Conservation (phyloP, 2,888 invertebrate species). For the Hololepta plana region DNA sequence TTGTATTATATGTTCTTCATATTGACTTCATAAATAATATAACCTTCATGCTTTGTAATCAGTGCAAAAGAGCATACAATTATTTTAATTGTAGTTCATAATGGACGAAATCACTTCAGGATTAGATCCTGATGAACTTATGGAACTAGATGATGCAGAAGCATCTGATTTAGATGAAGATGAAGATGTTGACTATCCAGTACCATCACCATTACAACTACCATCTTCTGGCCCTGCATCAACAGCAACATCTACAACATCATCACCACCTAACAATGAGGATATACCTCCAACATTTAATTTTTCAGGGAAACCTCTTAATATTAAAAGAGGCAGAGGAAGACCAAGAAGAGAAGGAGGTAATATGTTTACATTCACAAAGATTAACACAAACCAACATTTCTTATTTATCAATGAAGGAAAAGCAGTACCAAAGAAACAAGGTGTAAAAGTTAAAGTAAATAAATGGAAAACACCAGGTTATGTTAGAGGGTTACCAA, state of each 20-base stretch:
- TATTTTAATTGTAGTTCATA: too few relatives aligned
- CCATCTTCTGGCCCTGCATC: slow-evolving; percentile 43
- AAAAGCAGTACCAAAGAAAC: too few relatives aligned
- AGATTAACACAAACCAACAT: too few relatives aligned
- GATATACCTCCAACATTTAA: slow-evolving; percentile 42
- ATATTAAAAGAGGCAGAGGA: slow-evolving; percentile 63
- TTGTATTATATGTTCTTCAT: too few relatives aligned
- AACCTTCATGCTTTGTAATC: too few relatives aligned
- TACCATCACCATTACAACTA: slow-evolving; percentile 29
- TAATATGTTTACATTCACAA: slow-evolving; percentile 9
- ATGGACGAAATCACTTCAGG: slow-evolving; percentile 27
- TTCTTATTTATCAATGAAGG: too few relatives aligned
- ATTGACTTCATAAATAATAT: too few relatives aligned
- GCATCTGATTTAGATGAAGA: slow-evolving; percentile 56
- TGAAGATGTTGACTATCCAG: slow-evolving; percentile 37
- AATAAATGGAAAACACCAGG: slow-evolving; percentile 18
- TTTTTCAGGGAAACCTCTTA: slow-evolving; percentile 38
- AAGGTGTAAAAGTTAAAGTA: too few relatives aligned
- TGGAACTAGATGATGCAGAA: slow-evolving; percentile 57
- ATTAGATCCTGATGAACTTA: slow-evolving; percentile 37
- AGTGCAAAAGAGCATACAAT: too few relatives aligned
- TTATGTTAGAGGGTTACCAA: slow-evolving; percentile 10
- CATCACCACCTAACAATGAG: slow-evolving; percentile 36
- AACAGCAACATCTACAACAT: slow-evolving; percentile 43
- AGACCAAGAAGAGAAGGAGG: slow-evolving; percentile 61